Base-by-base conservation (phyloP, 2,888 invertebrate species). In the Pristionchus fissidentatus region DNA sequence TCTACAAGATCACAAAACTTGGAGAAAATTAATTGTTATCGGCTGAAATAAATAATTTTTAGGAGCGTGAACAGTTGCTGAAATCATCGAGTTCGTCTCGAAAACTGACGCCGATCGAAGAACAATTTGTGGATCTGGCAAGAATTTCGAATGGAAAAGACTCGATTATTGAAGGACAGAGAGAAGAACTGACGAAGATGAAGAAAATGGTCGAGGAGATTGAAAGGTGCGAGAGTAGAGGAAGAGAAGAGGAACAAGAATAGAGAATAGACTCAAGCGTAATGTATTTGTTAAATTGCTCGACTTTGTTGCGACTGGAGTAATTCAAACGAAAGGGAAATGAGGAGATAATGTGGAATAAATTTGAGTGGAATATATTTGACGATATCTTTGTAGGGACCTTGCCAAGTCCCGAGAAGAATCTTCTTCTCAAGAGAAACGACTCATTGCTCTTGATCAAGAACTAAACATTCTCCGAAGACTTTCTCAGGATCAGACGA, bases 101-200 rank as follows among this genome's bases (percentile, higher is more conserved):
- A 62, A 79, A 83, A 2, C 77, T 89, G 52, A 85, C 84, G 19
- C 89, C 89, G 0, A 81, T 90, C 62, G 90, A 90, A 66, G 88
- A 89, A 84, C 90, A 91, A 57, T 91, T 91, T 84, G 86, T 90
- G 26, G 91, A 91, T 85, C 85, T 80, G n/a, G 79, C 79, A n/a
- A 84, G 87, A 29, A 90, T 91, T 57, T 89, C 90, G 1, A 88
- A 88, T 5, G 90, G 87, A 19, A 90, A 90, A 79, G 90, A 90
- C 84, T 84, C 88, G 19, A 88, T 90, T 32, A 90, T 90, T 81
- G 89, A 90, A n/a, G 83, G 84, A 22, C 88, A 89, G 66, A 85
- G 90, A 62, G 85, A 88, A 43, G 88, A 90, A 84, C 85, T 90
- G 38, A 60, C 84, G 8, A 85, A 87, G 73, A 43, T 88, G 62